Evolutionary conservation across 2,888 invertebrate species (phyloP), one percentile per base, ranked within the genome.

Genomic region (Drosophila birchii): DNA sequence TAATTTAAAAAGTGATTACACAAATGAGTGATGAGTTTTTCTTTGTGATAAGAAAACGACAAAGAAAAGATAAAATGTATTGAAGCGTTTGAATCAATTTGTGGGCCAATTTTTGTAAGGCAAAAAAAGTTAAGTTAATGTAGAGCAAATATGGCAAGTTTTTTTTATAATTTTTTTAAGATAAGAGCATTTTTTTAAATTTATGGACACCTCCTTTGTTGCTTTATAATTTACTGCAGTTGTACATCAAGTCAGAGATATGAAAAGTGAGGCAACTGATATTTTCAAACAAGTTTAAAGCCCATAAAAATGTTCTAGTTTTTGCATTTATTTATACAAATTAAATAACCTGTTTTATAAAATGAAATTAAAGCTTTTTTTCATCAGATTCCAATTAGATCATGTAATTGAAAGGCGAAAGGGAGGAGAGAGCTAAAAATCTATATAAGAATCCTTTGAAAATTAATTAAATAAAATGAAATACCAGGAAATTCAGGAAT

Each of bases 1-100:
- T 14, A 20, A 51, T 34, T 51, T 9, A 51, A 34, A 51, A 34
- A 20, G 16, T 16, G 20, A 34, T 51, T 51, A 34, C 20, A 20
- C 34, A 29, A 14, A 34, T 51, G 51, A 51, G 51, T 14, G 8
- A 51, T 34, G 20, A 16, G 45, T 5, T 14, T 45, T 34, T 20
- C 14, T 51, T 8, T 2, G 34, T 2, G 34, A 51, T 51, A 51
- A 34, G 34, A 5, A 34, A 20, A 34, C 51, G 0, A 20, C 32
- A 51, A 51, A 20, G 34, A 20, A 49, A 51, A 34, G 34, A 51
- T 51, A 20, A 34, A 51, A 34, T 34, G 9, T 34, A 20, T 14
- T 34, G 8, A 20, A 20, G 8, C 32, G 5, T 32, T 32, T 18
- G 7, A 6, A 51, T 34, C 9, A 34, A 34, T 32, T n/a, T 34